Conservation (phyloP, 2,888 invertebrate genomes). For the Eristalis tenax region DNA sequence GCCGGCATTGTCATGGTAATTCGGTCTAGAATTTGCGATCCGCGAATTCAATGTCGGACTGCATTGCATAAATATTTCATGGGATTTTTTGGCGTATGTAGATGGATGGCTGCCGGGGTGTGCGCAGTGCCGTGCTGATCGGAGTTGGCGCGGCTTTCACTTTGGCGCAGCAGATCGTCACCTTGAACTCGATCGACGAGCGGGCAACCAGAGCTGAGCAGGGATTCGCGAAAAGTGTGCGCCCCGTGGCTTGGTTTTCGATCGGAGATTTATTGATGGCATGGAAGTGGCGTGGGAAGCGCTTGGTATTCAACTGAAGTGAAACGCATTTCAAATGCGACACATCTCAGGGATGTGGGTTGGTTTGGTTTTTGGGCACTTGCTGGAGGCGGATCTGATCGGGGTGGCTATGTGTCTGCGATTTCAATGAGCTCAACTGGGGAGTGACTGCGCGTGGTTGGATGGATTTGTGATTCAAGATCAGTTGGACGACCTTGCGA, state of each 20-base stretch:
- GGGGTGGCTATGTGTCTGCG: not conserved
- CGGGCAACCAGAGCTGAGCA: not conserved
- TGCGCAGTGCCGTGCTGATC: not conserved
- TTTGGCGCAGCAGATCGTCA: constrained; percentile 59
- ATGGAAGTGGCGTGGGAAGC: constrained; percentile 66
- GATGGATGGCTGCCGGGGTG: constrained; percentile 56
- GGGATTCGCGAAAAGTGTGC: not conserved
- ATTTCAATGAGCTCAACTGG: not conserved
- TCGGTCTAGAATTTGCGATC: constrained; percentile 62
- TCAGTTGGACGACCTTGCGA: too few species aligned
- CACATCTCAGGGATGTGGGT: not conserved
- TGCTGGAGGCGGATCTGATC: not conserved
- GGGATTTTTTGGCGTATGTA: constrained; percentile 49
- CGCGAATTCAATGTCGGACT: constrained; percentile 60
- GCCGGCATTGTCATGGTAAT: constrained; percentile 64
- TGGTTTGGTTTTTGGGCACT: not conserved
- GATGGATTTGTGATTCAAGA: too few species aligned
- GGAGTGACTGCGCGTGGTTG: not conserved
- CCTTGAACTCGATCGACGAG: constrained; percentile 63
- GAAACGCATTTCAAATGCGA: constrained; percentile 31
- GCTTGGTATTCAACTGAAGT: constrained; percentile 49
- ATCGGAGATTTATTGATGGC: constrained; percentile 34
- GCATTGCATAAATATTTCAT: constrained; percentile 56
- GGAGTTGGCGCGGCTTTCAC: constrained; percentile 43
- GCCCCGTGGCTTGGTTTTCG: constrained; percentile 1